These are phyloP conservation scores for Chlorospingus flavigularis DNA, from an alignment of 2,797 vertebrate genomes.

Conservation along the genomic window DNA sequence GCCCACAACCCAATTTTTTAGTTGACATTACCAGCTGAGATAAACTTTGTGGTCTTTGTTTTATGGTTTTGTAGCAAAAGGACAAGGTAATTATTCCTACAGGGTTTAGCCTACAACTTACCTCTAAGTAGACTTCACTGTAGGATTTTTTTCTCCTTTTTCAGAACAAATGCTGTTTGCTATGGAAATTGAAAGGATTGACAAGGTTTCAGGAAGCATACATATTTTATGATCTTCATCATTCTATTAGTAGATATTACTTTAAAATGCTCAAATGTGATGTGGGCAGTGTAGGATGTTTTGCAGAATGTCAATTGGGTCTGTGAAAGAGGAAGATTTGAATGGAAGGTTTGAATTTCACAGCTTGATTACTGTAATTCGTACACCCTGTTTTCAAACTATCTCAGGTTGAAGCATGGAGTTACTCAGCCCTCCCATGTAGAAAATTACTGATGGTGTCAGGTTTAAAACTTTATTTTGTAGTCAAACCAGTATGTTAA, in stretches of 20 bases:
- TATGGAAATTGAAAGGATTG: background rate
- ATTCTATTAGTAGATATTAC: background rate
- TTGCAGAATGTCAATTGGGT: background rate
- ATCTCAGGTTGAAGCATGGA: background rate
- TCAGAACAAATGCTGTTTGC: background rate
- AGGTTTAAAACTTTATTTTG: background rate
- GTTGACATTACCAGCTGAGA: background rate
- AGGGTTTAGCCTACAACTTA: background rate
- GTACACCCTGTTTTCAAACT: background rate
- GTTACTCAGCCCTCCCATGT: background rate
- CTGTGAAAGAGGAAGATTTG: background rate
- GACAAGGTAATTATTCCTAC: background rate
- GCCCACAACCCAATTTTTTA: background rate
- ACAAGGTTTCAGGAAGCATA: background rate
- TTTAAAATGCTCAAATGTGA: background rate
- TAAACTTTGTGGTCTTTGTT: background rate
- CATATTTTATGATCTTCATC: background rate
- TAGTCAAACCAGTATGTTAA: background rate
- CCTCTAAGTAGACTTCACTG: background rate
- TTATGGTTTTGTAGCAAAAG: background rate
- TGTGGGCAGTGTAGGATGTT: background rate
- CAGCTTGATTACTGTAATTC: background rate
- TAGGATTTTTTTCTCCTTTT: background rate
- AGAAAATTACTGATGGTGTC: background rate
- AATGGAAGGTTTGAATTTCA: background rate